Percentiles rank a stretch among this genome's conserved stretches.
Conservation (phyloP, 2,888 invertebrate genomes). For the Hylaea fasciaria region DNA sequence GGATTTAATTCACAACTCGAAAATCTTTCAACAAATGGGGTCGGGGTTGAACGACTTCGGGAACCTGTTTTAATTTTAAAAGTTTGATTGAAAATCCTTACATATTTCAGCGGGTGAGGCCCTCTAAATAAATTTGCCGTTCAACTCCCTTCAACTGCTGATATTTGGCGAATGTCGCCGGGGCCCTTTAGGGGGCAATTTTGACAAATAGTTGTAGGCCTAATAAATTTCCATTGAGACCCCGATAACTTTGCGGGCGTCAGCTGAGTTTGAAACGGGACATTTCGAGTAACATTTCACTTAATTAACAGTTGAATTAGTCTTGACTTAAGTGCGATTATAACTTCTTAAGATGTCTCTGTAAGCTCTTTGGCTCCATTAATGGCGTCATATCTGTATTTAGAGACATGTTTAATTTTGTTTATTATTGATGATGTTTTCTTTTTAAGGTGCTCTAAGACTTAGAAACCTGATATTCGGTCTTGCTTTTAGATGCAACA, state of each 20-base stretch:
- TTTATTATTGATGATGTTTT: conserved; percentile 45
- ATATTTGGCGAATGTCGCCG: conserved; percentile 69
- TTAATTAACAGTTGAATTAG: conserved; percentile 81
- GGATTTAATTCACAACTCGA: conserved; percentile 36
- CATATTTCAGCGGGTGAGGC: conserved; percentile 51
- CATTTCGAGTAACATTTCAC: conserved; percentile 73
- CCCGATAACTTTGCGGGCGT: conserved; percentile 68
- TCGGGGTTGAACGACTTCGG: conserved; percentile 25
- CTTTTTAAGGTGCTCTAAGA: conserved; percentile 7
- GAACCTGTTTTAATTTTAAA: conserved; percentile 39
- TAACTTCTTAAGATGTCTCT: conserved; percentile 71
- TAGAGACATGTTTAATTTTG: conserved; percentile 48
- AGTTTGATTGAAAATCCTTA: conserved; percentile 52
- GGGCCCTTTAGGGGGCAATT: conserved; percentile 73
- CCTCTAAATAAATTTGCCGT: conserved; percentile 72
- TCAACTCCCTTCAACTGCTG: conserved; percentile 52
- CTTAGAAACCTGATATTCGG: too few relatives aligned
- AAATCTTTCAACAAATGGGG: conserved; percentile 28
- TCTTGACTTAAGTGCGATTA: conserved; percentile 75
- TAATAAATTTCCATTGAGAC: conserved; percentile 83
- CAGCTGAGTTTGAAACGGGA: conserved; percentile 73
- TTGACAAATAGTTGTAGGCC: conserved; percentile 81
- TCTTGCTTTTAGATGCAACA: too few relatives aligned
- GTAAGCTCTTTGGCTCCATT: conserved; percentile 53
- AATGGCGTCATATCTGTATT: conserved; percentile 46